Base-by-base conservation (phyloP, 2,113 vertebrate genomes). In the Colinus virginianus region DNA sequence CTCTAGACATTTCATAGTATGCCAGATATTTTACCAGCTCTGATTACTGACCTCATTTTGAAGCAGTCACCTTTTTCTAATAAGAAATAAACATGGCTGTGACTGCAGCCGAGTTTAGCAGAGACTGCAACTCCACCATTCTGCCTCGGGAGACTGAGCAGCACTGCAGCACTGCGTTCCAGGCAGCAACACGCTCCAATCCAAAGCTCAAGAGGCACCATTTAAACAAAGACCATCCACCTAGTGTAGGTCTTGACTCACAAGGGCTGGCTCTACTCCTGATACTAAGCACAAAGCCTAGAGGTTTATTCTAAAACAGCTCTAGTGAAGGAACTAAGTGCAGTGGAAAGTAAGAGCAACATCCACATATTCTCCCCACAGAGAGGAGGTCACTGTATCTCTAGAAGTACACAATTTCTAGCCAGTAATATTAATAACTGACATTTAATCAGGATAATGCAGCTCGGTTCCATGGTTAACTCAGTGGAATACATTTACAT, bases 401-500 rank as follows among this genome's bases (percentile, higher is more conserved):
- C 67, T 49, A 78, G 53, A 85, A 61, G 90, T 26, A 93, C 88
- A 91, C 30, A 85, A 85, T 1, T 90, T 88, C 88, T 68, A 90
- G 87, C 71, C 87, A 96, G 70, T 75, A 42, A 36, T 84, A 87
- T 3, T 62, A 72, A 63, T 23, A 63, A 48, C 25, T 58, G 82
- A 76, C 63, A 88, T 72, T 18, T 77, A 63, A 51, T 58, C 34
- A 66, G 46, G 84, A 81, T 11, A 84, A 89, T 1, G 43, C 69
- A 95, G 94, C 75, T 40, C 71, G 14, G 78, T 59, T 93, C 92
- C 89, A 26, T 2, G 4, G 4, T 74, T 34, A 95, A 71, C 85
- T 72, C 94, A 93, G 49, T 1, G 53, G 96, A 92, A 95, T 93
- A 97, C 88, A 96, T 81, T 97, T 78, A 90, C 98, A 97, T 98